Evolutionary conservation across 2,888 invertebrate genomes (phyloP).

Genomic region (Ichneumoninae sp.): DNA sequence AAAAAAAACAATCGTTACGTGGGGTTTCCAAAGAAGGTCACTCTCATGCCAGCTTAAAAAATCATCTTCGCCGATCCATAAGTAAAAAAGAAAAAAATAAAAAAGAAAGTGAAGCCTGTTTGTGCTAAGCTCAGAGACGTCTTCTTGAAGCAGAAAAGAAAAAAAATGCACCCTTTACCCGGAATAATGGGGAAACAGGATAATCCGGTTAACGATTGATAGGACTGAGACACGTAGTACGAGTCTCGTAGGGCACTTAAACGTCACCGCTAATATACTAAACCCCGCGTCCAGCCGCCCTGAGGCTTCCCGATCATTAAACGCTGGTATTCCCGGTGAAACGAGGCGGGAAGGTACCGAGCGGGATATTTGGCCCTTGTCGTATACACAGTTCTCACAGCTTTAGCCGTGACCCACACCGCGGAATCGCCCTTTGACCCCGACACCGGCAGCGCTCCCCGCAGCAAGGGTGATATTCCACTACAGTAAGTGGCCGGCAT

Average conservation of each 20-base stretch:
- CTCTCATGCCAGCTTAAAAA: slow-evolving; percentile 3
- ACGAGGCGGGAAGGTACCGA: slow-evolving; percentile 37
- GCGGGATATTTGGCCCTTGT: slow-evolving; percentile 34
- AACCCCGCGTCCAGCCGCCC: slow-evolving; percentile 34
- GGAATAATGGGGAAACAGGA: slow-evolving; percentile 36
- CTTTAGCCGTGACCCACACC: slow-evolving; percentile 31
- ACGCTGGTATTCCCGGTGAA: slow-evolving; percentile 36
- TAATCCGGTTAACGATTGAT: slow-evolving; percentile 58
- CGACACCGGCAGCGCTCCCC: slow-evolving; percentile 22
- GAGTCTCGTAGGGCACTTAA: slow-evolving; percentile 45
- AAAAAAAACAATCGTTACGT: background rate
- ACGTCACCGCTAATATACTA: slow-evolving; percentile 47
- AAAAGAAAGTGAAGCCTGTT: background rate
- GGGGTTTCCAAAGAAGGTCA: background rate
- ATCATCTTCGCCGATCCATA: background rate
- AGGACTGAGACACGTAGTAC: slow-evolving; percentile 21
- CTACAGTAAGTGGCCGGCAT: slow-evolving; percentile 22
- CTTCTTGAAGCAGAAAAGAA: background rate
- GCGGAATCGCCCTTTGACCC: slow-evolving; percentile 58
- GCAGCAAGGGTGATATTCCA: slow-evolving; percentile 13
- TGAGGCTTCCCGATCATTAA: slow-evolving; percentile 65
- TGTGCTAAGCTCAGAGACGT: background rate
- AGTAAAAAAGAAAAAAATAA: background rate
- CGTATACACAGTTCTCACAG: slow-evolving; percentile 23
- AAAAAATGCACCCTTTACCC: slow-evolving; percentile 29